Percentiles rank a stretch among this genome's conserved stretches.
Conservation (phyloP, 2,888 invertebrate species). For the Aporophyla lueneburgensis region DNA sequence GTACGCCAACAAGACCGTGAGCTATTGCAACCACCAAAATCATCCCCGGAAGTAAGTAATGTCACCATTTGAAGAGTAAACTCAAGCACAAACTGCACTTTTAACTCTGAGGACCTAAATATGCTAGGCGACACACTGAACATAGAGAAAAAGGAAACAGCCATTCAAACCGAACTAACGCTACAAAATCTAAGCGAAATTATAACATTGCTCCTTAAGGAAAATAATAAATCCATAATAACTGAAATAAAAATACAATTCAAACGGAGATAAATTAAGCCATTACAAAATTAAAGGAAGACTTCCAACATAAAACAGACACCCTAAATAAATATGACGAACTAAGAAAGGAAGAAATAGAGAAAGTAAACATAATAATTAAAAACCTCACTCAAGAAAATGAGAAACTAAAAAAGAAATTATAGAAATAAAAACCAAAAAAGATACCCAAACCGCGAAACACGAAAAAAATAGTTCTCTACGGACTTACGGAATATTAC, state of each 20-base stretch:
- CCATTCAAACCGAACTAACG: no score
- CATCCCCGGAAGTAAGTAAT: no score
- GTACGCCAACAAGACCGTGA: not conserved
- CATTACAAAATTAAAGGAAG: not conserved
- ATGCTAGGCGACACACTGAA: no score
- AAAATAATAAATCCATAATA: not conserved
- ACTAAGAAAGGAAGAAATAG: not conserved
- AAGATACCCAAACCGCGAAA: not conserved
- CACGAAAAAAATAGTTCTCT: not conserved
- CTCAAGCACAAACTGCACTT: no score
- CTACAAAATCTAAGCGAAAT: no score
- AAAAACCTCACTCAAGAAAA: not conserved
- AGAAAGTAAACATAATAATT: not conserved
- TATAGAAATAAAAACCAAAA: not conserved
- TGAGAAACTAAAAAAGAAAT: not conserved
- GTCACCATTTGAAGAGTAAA: no score
- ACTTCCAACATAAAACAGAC: not conserved
- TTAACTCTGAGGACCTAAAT: no score
- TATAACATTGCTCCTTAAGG: not conserved
- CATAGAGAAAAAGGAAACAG: no score
- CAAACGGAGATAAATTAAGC: not conserved
- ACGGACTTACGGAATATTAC: not conserved
- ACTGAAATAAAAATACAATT: not conserved
- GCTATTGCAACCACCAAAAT: no score
- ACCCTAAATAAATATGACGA: not conserved